These are phyloP conservation scores for Physella acuta DNA, from an alignment of 1,140 invertebrate species.

Conservation along the genomic window DNA sequence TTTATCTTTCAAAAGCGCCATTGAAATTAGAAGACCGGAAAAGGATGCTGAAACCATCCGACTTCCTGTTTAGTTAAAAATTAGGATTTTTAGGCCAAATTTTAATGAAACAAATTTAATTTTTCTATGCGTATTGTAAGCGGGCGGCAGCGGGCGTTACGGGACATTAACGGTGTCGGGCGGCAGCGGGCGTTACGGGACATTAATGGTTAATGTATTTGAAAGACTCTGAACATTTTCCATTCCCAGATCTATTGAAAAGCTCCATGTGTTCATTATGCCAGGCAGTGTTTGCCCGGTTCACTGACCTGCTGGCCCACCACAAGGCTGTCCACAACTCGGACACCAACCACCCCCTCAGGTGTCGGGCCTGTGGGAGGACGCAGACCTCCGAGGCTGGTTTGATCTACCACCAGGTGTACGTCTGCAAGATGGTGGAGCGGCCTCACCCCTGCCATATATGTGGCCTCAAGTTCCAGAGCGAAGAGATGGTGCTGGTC, in stretches of 20 bases:
- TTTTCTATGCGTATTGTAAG: no score
- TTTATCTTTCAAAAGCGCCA: no score
- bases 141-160: no score
- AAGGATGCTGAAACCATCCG: no score
- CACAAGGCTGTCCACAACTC: conserved; percentile 33
- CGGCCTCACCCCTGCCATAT: conserved; percentile 29
- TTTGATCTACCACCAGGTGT: conserved; percentile 32
- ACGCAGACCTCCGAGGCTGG: conserved; percentile 32
- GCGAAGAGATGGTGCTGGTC: conserved; percentile 30
- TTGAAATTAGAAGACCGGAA: no score
- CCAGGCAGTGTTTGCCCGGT: conserved; percentile 30
- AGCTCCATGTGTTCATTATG: conserved; percentile 33
- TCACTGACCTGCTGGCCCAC: conserved; percentile 32
- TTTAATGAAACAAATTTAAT: no score
- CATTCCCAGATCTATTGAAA: conserved; percentile 28
- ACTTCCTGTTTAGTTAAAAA: no score
- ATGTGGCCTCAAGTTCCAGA: conserved; percentile 35
- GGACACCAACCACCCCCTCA: conserved; percentile 29
- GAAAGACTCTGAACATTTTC: no score
- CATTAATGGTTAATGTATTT: not conserved
- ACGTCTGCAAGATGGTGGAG: conserved; percentile 36
- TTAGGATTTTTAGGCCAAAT: no score
- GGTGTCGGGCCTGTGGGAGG: conserved; percentile 30
- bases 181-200: no score
- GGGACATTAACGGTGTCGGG: no score